A percentile compares a stretch with the other conserved stretches of the same genome.
These are phyloP conservation scores for Mythimna ferrago DNA, from an alignment of 2,888 invertebrate genomes.

Conservation along the genomic window DNA sequence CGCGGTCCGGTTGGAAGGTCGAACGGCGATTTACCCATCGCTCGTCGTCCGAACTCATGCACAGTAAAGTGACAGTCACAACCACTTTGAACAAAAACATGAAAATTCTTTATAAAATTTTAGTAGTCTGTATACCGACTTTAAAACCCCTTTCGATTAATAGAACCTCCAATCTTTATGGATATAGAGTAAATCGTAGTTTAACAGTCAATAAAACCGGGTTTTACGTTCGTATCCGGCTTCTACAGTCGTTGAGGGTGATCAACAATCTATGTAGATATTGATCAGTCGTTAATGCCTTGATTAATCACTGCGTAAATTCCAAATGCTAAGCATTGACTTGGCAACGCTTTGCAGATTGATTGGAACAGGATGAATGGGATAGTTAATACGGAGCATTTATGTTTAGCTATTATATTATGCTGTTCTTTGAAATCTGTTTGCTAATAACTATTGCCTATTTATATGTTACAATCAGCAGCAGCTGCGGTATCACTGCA, in stretches of 20 bases:
- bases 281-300: slow-evolving; percentile 65
- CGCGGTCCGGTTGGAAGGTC: no score
- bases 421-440: not conserved
- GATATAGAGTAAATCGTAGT: slow-evolving; percentile 27
- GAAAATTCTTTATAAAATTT: not conserved
- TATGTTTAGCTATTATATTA: not conserved
- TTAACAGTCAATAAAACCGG: slow-evolving; percentile 46
- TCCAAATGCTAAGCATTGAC: slow-evolving; percentile 43
- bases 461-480: not conserved
- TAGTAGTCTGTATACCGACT: not conserved
- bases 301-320: slow-evolving; percentile 67
- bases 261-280: slow-evolving; percentile 61
- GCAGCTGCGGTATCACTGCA: no score
- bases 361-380: slow-evolving; percentile 20
- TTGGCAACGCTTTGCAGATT: slow-evolving; percentile 34
- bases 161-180: slow-evolving; percentile 35
- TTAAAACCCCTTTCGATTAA: slow-evolving; percentile 10
- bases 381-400: not conserved
- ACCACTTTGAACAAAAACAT: not conserved
- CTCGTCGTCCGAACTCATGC: no score
- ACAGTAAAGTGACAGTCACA: not conserved
- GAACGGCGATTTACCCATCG: no score
- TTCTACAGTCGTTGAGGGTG: slow-evolving; percentile 36
- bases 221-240: slow-evolving; percentile 29
- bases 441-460: not conserved